phyloP scores from a whole-genome alignment of 2,888 invertebrate species.

The Lycia hirtaria region DNA sequence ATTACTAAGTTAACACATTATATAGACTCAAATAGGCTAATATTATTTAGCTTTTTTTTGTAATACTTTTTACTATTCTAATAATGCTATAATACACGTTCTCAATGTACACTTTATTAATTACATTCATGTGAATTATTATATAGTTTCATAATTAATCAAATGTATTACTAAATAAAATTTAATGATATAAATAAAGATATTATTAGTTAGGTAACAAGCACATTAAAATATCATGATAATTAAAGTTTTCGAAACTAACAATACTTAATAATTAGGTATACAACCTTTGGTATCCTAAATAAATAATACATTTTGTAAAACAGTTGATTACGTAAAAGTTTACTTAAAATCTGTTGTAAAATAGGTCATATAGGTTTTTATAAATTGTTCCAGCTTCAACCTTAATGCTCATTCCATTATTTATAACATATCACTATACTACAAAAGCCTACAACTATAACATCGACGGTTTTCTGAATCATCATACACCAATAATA shows the following conservation, averaged over 20 bases:
- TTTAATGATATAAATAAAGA: too few species aligned
- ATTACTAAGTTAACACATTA: too few species aligned
- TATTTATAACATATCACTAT: neutral
- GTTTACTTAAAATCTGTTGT: neutral
- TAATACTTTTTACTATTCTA: conserved; percentile 37
- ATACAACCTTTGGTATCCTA: conserved; percentile 10
- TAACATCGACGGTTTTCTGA: conserved; percentile 80
- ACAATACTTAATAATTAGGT: too few species aligned
- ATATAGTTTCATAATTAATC: neutral
- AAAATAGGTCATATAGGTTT: conserved; percentile 34
- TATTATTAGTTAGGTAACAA: too few species aligned
- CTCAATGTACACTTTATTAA: conserved; percentile 21
- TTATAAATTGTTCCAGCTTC: conserved; percentile 79
- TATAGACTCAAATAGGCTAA: too few species aligned
- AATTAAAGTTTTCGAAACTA: too few species aligned
- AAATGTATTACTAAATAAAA: neutral
- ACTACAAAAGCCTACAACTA: conserved; percentile 59
- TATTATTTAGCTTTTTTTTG: neutral
- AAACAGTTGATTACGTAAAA: neutral
- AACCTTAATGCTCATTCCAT: conserved; percentile 68
- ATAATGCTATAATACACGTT: conserved; percentile 70
- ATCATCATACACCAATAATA: conserved; percentile 38
- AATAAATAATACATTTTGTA: neutral
- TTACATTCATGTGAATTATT: neutral
- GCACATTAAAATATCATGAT: too few species aligned